These are phyloP conservation scores for Yponomeuta malinellus DNA, from an alignment of 2,888 invertebrate genomes.

Conservation along the genomic window DNA sequence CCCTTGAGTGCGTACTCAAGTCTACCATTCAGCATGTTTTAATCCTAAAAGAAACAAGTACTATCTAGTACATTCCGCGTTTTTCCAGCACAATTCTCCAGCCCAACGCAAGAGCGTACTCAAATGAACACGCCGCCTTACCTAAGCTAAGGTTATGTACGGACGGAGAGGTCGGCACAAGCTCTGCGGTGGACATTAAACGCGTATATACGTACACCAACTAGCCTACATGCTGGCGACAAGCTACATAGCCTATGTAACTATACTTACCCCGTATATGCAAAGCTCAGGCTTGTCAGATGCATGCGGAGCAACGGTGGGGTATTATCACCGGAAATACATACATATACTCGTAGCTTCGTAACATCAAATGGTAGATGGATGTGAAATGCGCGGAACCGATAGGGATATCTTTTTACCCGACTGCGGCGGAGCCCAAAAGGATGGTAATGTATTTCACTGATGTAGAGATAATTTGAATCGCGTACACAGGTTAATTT, in stretches of 20 bases:
- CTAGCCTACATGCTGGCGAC: constrained; percentile 1
- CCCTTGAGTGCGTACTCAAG: too few species aligned
- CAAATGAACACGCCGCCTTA: constrained; percentile 5
- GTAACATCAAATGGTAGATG: not conserved
- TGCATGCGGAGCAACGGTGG: constrained; percentile 8
- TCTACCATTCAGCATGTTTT: too few species aligned
- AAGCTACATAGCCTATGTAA: constrained; percentile 6
- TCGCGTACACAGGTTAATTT: not conserved
- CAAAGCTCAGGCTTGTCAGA: constrained; percentile 10
- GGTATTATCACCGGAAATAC: constrained; percentile 21
- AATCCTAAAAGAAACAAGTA: too few species aligned
- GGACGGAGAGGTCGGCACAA: constrained; percentile 12
- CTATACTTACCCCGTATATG: not conserved
- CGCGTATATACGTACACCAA: constrained; percentile 1
- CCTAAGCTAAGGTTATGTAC: constrained; percentile 13
- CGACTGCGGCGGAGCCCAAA: too few species aligned
- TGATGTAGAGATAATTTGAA: not conserved
- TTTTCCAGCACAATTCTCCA: too few species aligned
- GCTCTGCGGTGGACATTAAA: constrained; percentile 14
- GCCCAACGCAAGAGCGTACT: not conserved
- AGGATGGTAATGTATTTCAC: not conserved
- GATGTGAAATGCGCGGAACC: not conserved
- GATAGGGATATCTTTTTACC: not conserved
- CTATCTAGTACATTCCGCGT: too few species aligned
- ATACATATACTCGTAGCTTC: constrained; percentile 19